Conservation (phyloP, 2,888 invertebrate genomes). For the Capitulum mitella region DNA sequence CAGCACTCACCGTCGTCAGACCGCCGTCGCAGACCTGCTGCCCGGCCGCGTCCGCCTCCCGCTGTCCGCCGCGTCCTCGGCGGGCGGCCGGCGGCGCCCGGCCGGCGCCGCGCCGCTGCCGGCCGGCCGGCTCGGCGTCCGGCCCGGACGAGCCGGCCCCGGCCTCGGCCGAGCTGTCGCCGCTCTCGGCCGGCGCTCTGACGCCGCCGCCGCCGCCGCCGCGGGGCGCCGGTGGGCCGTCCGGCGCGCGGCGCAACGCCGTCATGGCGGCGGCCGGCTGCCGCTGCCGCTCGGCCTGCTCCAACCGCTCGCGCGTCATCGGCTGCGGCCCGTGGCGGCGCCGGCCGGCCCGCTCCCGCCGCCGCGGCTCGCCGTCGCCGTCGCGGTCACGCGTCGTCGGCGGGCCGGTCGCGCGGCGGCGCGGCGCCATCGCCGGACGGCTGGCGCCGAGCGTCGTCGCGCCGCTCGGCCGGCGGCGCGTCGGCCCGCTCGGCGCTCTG, state of each 20-base stretch:
- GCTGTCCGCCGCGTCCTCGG: not conserved
- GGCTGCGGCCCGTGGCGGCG: not conserved
- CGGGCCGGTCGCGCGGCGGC: not conserved
- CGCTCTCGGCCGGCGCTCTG: not conserved
- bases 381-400: not conserved
- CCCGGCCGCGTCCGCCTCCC: no score
- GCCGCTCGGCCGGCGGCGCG: no score
- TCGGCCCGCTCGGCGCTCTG: not conserved
- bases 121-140: not conserved
- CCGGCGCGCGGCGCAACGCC: not conserved
- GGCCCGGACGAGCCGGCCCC: not conserved
- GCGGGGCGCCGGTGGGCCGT: no score
- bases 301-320: not conserved
- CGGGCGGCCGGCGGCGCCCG: not conserved
- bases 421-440: not conserved
- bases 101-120: not conserved
- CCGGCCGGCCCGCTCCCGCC: not conserved
- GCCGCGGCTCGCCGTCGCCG: not conserved
- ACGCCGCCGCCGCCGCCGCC: not conserved
- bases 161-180: not conserved
- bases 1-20: no score
- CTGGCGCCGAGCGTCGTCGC: not conserved
- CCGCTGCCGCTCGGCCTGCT: not conserved
- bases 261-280: not conserved
- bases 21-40: no score